Evolutionary conservation across 1,140 invertebrate genomes (phyloP).

Genomic region (Philaenus spumarius): DNA sequence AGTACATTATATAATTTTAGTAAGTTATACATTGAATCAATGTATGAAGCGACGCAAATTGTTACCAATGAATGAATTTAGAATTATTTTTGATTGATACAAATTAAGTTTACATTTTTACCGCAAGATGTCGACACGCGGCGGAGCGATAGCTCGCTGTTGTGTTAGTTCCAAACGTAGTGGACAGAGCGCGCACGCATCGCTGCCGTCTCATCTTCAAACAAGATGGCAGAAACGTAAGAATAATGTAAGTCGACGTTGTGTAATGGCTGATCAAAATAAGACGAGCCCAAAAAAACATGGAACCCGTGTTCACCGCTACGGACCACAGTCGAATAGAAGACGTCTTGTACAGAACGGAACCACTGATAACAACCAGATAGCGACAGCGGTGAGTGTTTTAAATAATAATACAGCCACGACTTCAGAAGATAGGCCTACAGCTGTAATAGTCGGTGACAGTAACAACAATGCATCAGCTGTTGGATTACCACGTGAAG

Average conservation of each 20-base stretch:
- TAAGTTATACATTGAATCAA: too few species aligned
- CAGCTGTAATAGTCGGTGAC: neutral
- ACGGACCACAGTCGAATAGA: conserved; percentile 12
- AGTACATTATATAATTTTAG: too few species aligned
- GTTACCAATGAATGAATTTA: too few species aligned
- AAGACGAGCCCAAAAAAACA: conserved; percentile 11
- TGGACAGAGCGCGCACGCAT: conserved; percentile 10
- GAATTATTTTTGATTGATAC: too few species aligned
- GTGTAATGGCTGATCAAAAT: conserved; percentile 23
- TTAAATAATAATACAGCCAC: neutral
- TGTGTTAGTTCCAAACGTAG: neutral
- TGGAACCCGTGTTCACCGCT: conserved; percentile 9
- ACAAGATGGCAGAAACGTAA: conserved; percentile 23
- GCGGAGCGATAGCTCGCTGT: neutral
- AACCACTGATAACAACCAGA: neutral
- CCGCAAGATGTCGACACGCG: conserved; percentile 1
- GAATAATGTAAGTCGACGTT: conserved; percentile 11
- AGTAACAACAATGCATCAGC: conserved; percentile 2
- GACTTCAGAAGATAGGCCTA: neutral
- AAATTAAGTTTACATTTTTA: neutral
- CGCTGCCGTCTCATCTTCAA: conserved; percentile 1
- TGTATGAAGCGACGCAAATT: too few species aligned
- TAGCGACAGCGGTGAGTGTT: neutral
- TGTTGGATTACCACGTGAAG: neutral
- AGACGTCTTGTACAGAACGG: neutral